These are phyloP conservation scores for Strix occidentalis DNA, from an alignment of 2,797 vertebrate species.

Conservation along the genomic window DNA sequence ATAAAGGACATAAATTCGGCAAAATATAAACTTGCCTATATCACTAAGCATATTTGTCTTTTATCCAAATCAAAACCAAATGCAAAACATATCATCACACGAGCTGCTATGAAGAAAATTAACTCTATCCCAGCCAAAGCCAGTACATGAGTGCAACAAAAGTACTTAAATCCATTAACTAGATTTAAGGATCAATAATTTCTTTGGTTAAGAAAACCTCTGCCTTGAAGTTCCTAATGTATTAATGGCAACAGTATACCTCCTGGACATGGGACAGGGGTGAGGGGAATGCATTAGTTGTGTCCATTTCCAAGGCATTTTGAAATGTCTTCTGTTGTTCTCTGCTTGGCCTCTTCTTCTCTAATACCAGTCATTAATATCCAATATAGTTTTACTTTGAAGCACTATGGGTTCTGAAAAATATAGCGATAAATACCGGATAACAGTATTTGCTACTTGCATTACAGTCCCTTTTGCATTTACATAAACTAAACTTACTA, in stretches of 20 bases:
- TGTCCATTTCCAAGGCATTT: background rate
- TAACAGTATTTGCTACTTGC: background rate
- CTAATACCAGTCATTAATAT: background rate
- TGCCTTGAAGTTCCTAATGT: background rate
- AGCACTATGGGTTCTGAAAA: background rate
- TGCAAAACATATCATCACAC: background rate
- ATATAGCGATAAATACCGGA: background rate
- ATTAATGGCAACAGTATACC: background rate
- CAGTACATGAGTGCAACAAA: background rate
- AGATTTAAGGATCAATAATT: background rate
- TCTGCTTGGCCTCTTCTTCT: background rate
- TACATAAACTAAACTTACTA: background rate
- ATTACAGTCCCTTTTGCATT: background rate
- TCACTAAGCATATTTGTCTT: background rate
- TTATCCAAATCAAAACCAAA: background rate
- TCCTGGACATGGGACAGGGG: background rate
- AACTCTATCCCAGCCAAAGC: background rate
- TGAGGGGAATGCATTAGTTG: background rate
- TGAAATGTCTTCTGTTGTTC: background rate
- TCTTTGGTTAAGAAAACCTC: background rate
- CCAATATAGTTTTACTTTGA: background rate
- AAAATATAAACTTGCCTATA: background rate
- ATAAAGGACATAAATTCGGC: background rate
- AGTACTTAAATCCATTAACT: background rate
- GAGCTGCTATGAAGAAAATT: background rate